Evolutionary conservation across 2,113 vertebrate genomes (phyloP).

Genomic region (Gavialis gangeticus): DNA sequence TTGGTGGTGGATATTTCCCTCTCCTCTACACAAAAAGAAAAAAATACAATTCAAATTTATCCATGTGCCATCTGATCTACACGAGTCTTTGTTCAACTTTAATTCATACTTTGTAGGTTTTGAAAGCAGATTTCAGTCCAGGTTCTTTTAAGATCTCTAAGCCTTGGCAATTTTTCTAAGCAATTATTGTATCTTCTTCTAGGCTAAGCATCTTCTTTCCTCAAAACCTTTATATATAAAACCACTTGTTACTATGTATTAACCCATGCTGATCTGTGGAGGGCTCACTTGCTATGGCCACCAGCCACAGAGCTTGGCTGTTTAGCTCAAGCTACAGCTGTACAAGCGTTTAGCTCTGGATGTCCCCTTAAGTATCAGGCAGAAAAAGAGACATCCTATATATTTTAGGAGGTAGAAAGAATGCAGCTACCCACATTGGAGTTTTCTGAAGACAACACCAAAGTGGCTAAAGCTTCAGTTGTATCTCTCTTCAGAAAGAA

Average conservation of each 20-base stretch:
- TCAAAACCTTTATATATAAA: neutral
- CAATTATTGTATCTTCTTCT: neutral
- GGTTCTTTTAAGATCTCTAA: neutral
- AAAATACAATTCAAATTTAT: neutral
- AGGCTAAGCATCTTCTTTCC: neutral
- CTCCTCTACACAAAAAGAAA: conserved; percentile 77
- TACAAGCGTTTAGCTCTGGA: neutral
- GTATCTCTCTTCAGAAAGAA: neutral
- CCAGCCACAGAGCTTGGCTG: neutral
- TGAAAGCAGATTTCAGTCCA: neutral
- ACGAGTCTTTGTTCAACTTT: neutral
- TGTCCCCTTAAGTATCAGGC: neutral
- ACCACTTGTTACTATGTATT: neutral
- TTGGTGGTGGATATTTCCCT: conserved; percentile 85
- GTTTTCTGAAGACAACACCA: neutral
- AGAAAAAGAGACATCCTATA: neutral
- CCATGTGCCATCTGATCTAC: neutral
- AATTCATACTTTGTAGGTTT: neutral
- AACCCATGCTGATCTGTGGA: neutral
- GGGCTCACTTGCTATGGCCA: neutral
- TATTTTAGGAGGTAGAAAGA: neutral
- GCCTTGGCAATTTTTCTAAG: neutral
- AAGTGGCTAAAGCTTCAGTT: neutral
- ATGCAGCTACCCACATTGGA: neutral
- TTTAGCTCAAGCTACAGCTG: neutral